Base-by-base conservation (phyloP, 2,797 vertebrate species). In the Artibeus jamaicensis region DNA sequence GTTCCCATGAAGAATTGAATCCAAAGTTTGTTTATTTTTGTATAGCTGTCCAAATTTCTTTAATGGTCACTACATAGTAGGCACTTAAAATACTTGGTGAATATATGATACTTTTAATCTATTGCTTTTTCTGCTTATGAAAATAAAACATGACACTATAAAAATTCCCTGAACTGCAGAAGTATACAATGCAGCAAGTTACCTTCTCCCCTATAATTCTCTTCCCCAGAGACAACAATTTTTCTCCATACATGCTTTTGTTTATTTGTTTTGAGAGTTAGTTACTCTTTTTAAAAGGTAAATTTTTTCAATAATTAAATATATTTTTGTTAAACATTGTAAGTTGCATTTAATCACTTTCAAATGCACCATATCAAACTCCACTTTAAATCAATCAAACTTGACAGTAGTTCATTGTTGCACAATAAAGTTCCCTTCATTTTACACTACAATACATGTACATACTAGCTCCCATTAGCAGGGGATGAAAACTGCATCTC, bases 251-350 rank as follows among this genome's bases (percentile, higher is more conserved):
- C 21, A 53, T 86, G 62, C 48, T 78, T 93, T 81, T 48, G 21
- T 86, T 89, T 57, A 16, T 37, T 86, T 86, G 57, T 91, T 94
- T 92, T 83, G 59, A 96, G n/a, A 91, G 34, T 73, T 94, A 94
- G 92, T 78, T 62, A 26, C 6, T 59, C 22, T 7, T 34, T 88
- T 90, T 84, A 86, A 77, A 92, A 89, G 73, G 37, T 65, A 85
- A 93, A 96, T n/a, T 68, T 95, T 91, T 57, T 53, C 78, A 90
- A 98, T 99, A 99, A 98, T 99, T 99, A 99, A 99, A 99, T 99
- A 99, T 98, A 99, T 98, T 99, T 99, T 99, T 99, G 99, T 99
- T 99, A 99, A 99, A 98, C 98, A 99, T 98, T 99, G 98, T 99
- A 99, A 99, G 98, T 99, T 99, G 98, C 99, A 99, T 99, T 99